Conservation (phyloP, 2,888 invertebrate genomes). For the Galeopsomyia nigrocyanea region DNA sequence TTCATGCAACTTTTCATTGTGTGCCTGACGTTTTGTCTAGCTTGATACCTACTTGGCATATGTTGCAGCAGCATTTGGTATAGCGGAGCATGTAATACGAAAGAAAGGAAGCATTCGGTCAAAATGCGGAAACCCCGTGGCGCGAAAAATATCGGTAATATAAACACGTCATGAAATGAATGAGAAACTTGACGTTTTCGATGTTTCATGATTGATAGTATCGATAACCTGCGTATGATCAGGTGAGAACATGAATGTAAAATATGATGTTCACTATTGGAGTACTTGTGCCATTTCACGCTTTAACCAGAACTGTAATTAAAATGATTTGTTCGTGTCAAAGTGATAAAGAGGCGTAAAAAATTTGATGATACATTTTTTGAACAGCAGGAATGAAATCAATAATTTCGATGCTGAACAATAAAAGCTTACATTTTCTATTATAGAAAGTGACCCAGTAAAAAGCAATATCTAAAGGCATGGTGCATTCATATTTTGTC, state of each 20-base stretch:
- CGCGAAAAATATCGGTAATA: conserved; percentile 29
- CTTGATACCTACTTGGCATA: neutral
- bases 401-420: too few relatives aligned
- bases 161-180: conserved; percentile 27
- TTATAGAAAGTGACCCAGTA: too few relatives aligned
- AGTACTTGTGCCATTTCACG: conserved; percentile 17
- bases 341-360: conserved; percentile 40
- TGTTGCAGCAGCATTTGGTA: neutral
- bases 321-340: conserved; percentile 39
- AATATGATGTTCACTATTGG: neutral
- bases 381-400: too few relatives aligned
- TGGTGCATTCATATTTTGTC: too few relatives aligned
- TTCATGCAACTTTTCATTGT: conserved; percentile 19
- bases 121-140: conserved; percentile 30
- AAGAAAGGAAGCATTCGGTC: neutral
- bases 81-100: conserved; percentile 7
- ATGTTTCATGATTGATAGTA: conserved; percentile 19
- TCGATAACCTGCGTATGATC: conserved; percentile 17
- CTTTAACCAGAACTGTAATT: conserved; percentile 24
- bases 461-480: too few relatives aligned
- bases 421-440: too few relatives aligned
- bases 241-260: conserved; percentile 22
- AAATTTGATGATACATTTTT: conserved; percentile 2
- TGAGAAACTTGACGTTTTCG: conserved; percentile 17
- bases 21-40: neutral